Conservation (phyloP, 2,113 vertebrate genomes). For the Hippocampus barbouri region DNA sequence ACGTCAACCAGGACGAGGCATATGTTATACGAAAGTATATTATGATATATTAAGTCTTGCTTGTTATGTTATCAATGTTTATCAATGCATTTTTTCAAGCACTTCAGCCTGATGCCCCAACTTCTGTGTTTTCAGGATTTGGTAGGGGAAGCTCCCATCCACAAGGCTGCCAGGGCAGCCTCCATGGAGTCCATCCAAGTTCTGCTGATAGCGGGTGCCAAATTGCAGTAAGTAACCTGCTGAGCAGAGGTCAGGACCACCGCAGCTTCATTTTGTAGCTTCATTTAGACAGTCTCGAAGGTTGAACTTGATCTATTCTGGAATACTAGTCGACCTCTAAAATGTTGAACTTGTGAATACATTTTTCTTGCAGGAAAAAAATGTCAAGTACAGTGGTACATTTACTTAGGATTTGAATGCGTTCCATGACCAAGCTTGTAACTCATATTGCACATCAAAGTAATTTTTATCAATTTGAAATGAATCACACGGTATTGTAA, state of each 20-base stretch:
- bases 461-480: no score
- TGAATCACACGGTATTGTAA: no score
- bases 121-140: constrained; percentile 78
- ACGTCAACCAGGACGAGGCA: no score
- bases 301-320: background rate
- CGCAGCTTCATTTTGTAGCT: background rate
- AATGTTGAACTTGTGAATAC: background rate
- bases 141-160: constrained; percentile 91
- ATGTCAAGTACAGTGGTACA: background rate
- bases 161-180: constrained; percentile 93
- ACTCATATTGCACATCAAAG: no score
- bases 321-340: background rate
- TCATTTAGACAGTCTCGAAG: background rate
- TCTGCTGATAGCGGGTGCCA: constrained; percentile 86
- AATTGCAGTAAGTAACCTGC: constrained; percentile 83
- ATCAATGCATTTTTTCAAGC: no score
- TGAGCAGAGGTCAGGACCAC: background rate
- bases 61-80: no score
- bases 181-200: constrained; percentile 90
- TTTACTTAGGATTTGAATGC: no score
- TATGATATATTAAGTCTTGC: no score
- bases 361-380: background rate
- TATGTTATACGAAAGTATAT: no score
- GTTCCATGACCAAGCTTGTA: no score
- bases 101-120: no score